These are phyloP conservation scores for Tribolium madens DNA, from an alignment of 1,140 invertebrate species.

Conservation along the genomic window DNA sequence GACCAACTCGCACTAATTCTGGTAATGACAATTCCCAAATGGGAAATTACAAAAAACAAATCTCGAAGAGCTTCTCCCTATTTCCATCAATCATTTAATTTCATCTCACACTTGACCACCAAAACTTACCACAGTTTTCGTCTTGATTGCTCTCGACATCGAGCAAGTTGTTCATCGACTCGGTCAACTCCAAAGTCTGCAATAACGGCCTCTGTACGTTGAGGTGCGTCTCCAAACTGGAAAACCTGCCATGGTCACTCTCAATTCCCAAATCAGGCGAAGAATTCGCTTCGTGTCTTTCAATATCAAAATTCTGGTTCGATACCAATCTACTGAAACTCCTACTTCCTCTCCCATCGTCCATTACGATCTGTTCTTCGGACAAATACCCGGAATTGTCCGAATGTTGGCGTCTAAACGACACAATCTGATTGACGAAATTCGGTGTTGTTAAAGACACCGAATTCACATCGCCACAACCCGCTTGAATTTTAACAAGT, in stretches of 20 bases:
- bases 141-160: slow-evolving; percentile 65
- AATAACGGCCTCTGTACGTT: slow-evolving; percentile 66
- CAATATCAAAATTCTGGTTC: slow-evolving; percentile 51
- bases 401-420: slow-evolving; percentile 54
- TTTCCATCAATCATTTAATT: background rate
- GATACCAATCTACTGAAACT: slow-evolving; percentile 44
- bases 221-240: slow-evolving; percentile 69
- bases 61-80: too few relatives aligned
- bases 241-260: slow-evolving; percentile 73
- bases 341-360: background rate
- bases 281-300: slow-evolving; percentile 67
- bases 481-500: slow-evolving; percentile 60
- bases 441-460: slow-evolving; percentile 1
- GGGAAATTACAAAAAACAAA: too few relatives aligned
- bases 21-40: too few relatives aligned
- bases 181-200: slow-evolving; percentile 69
- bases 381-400: slow-evolving; percentile 64
- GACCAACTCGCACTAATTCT: background rate
- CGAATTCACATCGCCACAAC: slow-evolving; percentile 40
- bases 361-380: slow-evolving; percentile 55
- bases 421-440: slow-evolving; percentile 57
- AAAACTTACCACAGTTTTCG: slow-evolving; percentile 50
- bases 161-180: slow-evolving; percentile 70
- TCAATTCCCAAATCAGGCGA: slow-evolving; percentile 81
- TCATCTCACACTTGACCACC: background rate